Evolutionary conservation across 1,140 invertebrate genomes (phyloP).

Genomic region (Cryptotermes secundus): DNA sequence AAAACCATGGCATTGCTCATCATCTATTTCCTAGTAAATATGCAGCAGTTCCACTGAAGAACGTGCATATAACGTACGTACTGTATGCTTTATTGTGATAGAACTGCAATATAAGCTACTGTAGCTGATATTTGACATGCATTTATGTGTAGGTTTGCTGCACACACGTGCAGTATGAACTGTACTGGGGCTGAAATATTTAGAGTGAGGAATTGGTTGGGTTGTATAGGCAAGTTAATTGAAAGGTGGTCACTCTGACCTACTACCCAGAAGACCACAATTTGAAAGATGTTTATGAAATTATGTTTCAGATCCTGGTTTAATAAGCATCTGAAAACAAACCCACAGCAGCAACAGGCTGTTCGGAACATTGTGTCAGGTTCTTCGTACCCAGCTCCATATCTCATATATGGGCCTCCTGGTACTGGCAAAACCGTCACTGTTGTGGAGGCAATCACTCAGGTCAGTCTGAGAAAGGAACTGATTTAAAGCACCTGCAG

Average conservation of each 20-base stretch:
- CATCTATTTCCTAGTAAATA: neutral
- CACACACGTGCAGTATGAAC: too few relatives aligned
- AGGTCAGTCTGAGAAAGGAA: conserved; percentile 48
- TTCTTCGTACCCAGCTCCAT: conserved; percentile 63
- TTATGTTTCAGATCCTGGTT: conserved; percentile 20
- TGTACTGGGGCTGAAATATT: too few relatives aligned
- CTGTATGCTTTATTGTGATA: too few relatives aligned
- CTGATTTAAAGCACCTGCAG: neutral
- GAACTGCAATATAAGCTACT: too few relatives aligned
- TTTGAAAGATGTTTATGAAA: too few relatives aligned
- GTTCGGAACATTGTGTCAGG: conserved; percentile 62
- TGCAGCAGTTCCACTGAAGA: neutral
- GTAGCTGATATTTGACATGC: too few relatives aligned
- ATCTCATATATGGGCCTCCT: conserved; percentile 76
- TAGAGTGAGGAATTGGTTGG: too few relatives aligned
- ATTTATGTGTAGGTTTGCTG: too few relatives aligned
- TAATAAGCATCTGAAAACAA: conserved; percentile 56
- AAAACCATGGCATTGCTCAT: neutral
- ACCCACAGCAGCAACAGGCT: conserved; percentile 60
- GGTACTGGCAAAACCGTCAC: conserved; percentile 81
- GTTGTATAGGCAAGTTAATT: too few relatives aligned
- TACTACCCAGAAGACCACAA: too few relatives aligned
- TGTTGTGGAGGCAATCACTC: conserved; percentile 68
- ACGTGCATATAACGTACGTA: conserved; percentile 22
- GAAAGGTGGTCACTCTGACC: too few relatives aligned